Base-by-base conservation (phyloP, 2,888 invertebrate genomes). In the Stegophylla sp. region DNA sequence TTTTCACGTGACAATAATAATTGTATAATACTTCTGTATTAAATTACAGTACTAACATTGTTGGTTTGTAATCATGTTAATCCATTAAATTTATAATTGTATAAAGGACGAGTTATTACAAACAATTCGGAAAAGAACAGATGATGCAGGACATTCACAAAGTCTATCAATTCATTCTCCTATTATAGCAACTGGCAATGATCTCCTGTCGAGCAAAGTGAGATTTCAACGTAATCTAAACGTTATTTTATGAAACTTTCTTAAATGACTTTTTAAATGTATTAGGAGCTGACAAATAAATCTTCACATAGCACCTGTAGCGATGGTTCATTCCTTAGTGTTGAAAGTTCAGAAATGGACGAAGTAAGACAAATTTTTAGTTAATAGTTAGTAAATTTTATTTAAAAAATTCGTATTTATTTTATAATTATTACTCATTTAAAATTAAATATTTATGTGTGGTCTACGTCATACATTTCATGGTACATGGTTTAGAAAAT, bases 271-370 rank as follows among this genome's bases (percentile, higher is more conserved):
- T 34, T 34, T 51, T 74, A 64, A 4, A 59, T 51, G 1, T 76
- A 79, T 63, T 75, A 82, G 76, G 76, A 82, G 72, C 69, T 79
- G 53, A 82, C 82, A 72, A 86, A 87, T 90, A 90, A 76, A 89
- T 90, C 83, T 84, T 89, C 89, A 82, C 89, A 89, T 86, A 89
- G 89, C 82, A 89, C 91, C 34, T 91, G 91, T 87, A 92, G 92
- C 88, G 92, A 92, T 87, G 92, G 92, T 84, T 92, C 92, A 83
- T 88, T 94, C 84, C 90, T 93, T 87, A 94, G 94, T 87, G 92
- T 93, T 88, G 93, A 91, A 84, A 92, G 92, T 86, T 92, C 92
- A 26, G 92, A 92, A 87, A 91, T 91, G 88, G 92, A 93, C 85
- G 92, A 92, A 86, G 89, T 89, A 86, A 66, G 82, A 71, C 28